Percentiles rank a stretch among this genome's conserved stretches.
phyloP scores from a whole-genome alignment of 2,113 vertebrate genomes.

The Octodon degus region DNA sequence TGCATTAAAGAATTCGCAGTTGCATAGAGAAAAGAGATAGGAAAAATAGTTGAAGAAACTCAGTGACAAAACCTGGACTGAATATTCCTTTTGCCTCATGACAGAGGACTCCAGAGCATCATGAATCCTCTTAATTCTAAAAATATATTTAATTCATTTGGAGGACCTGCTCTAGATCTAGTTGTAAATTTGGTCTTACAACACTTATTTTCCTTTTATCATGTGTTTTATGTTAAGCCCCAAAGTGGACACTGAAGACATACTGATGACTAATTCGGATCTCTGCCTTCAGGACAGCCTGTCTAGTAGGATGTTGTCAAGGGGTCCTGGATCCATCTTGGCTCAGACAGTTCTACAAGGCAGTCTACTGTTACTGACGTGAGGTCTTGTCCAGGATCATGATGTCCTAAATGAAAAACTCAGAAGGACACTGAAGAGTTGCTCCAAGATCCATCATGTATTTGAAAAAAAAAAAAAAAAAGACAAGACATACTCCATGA shows the following conservation, averaged over 20 bases:
- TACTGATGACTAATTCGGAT: not conserved
- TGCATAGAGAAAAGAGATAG: not conserved
- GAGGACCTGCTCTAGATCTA: not conserved
- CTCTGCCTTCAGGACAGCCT: not conserved
- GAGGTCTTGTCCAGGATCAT: not conserved
- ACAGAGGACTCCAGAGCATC: not conserved
- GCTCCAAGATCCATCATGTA: not conserved
- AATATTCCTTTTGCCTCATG: not conserved
- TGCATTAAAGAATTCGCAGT: not conserved
- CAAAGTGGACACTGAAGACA: not conserved
- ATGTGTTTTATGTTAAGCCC: not conserved
- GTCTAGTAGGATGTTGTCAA: not conserved
- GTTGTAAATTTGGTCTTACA: not conserved
- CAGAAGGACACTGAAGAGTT: not conserved
- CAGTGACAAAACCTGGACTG: not conserved
- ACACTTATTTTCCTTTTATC: not conserved
- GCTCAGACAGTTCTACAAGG: not conserved
- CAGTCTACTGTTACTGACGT: not conserved
- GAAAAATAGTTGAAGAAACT: not conserved
- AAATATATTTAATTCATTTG: not conserved
- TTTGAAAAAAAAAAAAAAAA: not conserved
- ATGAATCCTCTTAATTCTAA: not conserved
- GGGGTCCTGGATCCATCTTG: not conserved
- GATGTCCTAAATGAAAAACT: not conserved
- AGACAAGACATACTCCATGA: not conserved